These are phyloP conservation scores for Chiloscyllium punctatum DNA, from an alignment of 2,797 vertebrate species.

Conservation along the genomic window DNA sequence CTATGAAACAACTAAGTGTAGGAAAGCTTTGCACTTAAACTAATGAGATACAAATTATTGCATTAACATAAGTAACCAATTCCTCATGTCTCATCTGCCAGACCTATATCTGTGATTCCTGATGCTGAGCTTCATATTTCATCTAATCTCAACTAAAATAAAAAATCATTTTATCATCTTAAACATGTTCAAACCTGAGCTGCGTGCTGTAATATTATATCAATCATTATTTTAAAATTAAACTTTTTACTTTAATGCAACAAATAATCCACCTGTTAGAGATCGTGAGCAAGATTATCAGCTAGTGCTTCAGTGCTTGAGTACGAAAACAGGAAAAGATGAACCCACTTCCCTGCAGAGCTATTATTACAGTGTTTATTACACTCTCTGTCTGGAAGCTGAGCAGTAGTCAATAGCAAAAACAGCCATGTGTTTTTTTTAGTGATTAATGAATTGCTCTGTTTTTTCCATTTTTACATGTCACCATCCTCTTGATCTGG, in stretches of 20 bases:
- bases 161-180: background rate
- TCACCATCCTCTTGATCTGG: slow-evolving; percentile 31
- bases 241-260: background rate
- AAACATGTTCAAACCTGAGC: background rate
- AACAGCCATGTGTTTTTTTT: slow-evolving; percentile 16
- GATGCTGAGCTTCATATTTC: background rate
- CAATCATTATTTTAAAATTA: background rate
- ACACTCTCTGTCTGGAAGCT: slow-evolving; percentile 19
- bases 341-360: slow-evolving; percentile 9
- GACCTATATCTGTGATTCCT: background rate
- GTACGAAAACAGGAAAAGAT: slow-evolving; percentile 24
- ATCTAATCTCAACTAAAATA: background rate
- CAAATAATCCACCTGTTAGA: background rate
- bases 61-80: background rate
- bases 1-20: background rate
- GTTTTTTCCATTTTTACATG: slow-evolving; percentile 35
- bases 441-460: slow-evolving; percentile 36
- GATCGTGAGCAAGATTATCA: background rate
- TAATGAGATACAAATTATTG: background rate
- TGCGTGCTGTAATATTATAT: background rate
- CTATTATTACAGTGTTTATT: slow-evolving; percentile 32
- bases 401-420: background rate
- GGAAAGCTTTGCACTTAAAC: background rate
- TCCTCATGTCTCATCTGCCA: background rate
- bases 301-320: slow-evolving; percentile 12